phyloP scores from a whole-genome alignment of 2,888 invertebrate species.

The Drosophila kambysellisi region DNA sequence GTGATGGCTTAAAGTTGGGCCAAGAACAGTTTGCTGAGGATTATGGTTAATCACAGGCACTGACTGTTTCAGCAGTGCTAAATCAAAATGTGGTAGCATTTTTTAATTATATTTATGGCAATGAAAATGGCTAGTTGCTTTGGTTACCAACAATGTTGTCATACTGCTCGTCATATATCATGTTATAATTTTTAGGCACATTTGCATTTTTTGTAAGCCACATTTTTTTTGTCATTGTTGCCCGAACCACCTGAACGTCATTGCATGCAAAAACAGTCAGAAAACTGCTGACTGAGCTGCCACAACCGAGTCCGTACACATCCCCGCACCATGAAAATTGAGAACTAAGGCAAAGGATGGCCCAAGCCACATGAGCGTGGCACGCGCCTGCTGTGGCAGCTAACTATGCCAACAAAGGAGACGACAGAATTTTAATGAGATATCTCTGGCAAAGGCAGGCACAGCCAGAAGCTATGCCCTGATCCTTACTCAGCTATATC shows the following conservation, averaged over 20 bases:
- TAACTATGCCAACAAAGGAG: constrained; percentile 47
- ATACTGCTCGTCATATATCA: constrained; percentile 54
- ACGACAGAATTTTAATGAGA: constrained; percentile 76
- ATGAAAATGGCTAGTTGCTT: constrained; percentile 27
- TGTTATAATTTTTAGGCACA: constrained; percentile 61
- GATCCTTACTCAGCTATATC: constrained; percentile 45
- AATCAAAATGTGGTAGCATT: constrained; percentile 40
- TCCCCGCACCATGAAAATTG: constrained; percentile 6
- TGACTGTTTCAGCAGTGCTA: constrained; percentile 8
- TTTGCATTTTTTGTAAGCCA: constrained; percentile 65
- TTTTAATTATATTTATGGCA: constrained; percentile 68
- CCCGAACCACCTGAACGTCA: constrained; percentile 50
- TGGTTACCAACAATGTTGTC: constrained; percentile 3
- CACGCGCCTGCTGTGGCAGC: constrained; percentile 41
- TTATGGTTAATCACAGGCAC: constrained; percentile 59
- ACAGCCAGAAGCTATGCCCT: constrained; percentile 22
- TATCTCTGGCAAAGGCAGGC: constrained; percentile 50
- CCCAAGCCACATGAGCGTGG: constrained; percentile 32
- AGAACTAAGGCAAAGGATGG: constrained; percentile 9
- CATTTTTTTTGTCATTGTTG: constrained; percentile 9
- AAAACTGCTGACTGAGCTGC: constrained; percentile 68
- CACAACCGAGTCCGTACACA: background rate
- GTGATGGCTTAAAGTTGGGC: constrained; percentile 34
- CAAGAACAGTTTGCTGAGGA: constrained; percentile 33
- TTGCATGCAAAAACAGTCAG: constrained; percentile 29